These are phyloP conservation scores for Paedocypris micromegethes DNA, from an alignment of 2,797 vertebrate genomes.

Conservation along the genomic window DNA sequence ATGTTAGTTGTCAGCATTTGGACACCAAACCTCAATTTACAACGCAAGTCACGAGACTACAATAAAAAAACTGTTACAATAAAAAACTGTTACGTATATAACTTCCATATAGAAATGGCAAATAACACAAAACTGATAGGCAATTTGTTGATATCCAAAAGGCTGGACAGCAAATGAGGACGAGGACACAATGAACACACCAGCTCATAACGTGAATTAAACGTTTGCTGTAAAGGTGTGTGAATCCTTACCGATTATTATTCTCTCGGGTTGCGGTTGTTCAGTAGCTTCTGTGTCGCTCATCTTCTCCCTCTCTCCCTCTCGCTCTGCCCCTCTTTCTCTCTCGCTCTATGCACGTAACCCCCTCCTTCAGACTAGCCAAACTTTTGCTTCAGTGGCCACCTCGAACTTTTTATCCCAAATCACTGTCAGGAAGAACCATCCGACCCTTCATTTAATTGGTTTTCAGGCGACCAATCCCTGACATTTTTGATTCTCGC, in stretches of 20 bases:
- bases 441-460: conserved; percentile 55
- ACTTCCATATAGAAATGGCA: too few relatives aligned
- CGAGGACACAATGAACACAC: too few relatives aligned
- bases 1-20: too few relatives aligned
- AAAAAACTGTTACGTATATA: too few relatives aligned
- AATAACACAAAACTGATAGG: too few relatives aligned
- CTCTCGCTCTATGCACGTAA: too few relatives aligned
- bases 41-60: too few relatives aligned
- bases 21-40: too few relatives aligned
- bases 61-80: too few relatives aligned
- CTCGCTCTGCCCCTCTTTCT: too few relatives aligned
- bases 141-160: too few relatives aligned
- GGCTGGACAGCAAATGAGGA: too few relatives aligned
- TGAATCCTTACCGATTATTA: conserved; percentile 67
- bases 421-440: conserved; percentile 32
- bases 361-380: conserved; percentile 55
- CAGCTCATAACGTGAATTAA: conserved; percentile 2
- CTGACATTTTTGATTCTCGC: conserved; percentile 43
- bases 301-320: conserved; percentile 65
- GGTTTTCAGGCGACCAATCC: conserved; percentile 46
- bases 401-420: conserved; percentile 65
- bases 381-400: conserved; percentile 44
- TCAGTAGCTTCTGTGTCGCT: conserved; percentile 68
- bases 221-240: neutral
- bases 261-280: conserved; percentile 66